phyloP scores from a whole-genome alignment of 2,113 vertebrate genomes.

The Illadopsis cleaveri region DNA sequence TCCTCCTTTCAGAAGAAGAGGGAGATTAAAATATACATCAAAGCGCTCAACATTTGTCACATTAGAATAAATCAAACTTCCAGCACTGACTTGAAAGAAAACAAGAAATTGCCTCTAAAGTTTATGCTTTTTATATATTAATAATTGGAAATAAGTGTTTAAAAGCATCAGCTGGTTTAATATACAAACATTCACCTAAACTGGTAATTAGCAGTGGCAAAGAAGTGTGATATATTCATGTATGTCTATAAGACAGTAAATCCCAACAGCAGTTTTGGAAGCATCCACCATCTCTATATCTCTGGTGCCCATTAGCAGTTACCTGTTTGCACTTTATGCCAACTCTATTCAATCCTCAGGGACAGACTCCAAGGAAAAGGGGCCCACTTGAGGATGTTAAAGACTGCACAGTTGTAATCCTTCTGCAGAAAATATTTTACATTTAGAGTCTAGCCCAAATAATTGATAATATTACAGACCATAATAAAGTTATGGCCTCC shows the following conservation, averaged over 20 bases:
- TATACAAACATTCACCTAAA: rapidly evolving
- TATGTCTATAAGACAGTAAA: neutral
- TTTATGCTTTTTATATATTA: neutral
- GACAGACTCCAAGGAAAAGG: neutral
- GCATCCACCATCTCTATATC: rapidly evolving
- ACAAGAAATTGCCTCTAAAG: neutral
- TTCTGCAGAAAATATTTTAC: neutral
- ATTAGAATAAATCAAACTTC: neutral
- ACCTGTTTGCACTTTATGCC: neutral
- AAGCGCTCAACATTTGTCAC: neutral
- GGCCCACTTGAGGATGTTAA: rapidly evolving
- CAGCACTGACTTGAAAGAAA: neutral
- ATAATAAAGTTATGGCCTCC: neutral
- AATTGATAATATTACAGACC: neutral
- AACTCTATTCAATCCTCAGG: neutral
- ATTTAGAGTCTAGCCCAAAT: neutral
- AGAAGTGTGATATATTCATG: neutral
- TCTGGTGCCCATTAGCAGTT: rapidly evolving
- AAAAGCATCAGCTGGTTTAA: neutral
- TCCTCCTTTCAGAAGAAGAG: neutral
- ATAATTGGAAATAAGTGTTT: neutral
- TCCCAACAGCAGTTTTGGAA: neutral
- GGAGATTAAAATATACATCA: neutral
- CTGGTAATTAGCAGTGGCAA: neutral
- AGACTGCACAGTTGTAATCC: rapidly evolving